These are phyloP conservation scores for Puntigrus tetrazona DNA, from an alignment of 2,113 vertebrate species.

Conservation along the genomic window DNA sequence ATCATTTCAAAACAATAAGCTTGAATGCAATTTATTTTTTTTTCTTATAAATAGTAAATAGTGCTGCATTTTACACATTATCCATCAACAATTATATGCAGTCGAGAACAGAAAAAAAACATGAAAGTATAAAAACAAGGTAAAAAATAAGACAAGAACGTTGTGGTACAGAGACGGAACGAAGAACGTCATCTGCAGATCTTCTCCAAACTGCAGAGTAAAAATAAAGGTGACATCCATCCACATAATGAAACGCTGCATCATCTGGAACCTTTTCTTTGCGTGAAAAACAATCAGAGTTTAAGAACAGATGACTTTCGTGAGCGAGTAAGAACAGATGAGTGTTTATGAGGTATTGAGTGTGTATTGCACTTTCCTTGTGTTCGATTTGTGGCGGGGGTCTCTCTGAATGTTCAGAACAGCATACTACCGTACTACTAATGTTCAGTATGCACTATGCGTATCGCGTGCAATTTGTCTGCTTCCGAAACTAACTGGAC, in stretches of 20 bases:
- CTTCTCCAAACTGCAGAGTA: background rate
- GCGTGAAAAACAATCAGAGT: background rate
- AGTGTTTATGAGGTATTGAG: constrained; percentile 73
- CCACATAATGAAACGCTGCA: background rate
- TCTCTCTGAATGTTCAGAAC: constrained; percentile 19
- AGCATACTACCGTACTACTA: background rate
- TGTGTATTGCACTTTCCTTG: constrained; percentile 81
- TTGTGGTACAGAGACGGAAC: constrained; percentile 50
- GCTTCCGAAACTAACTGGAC: background rate
- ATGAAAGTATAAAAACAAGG: constrained; percentile 60
- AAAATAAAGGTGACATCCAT: background rate
- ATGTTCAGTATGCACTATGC: background rate
- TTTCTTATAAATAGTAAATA: constrained; percentile 86
- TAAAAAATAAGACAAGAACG: constrained; percentile 52
- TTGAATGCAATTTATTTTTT: constrained; percentile 51
- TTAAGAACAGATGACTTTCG: constrained; percentile 6
- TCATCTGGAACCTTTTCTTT: background rate
- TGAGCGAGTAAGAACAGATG: constrained; percentile 6
- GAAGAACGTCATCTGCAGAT: constrained; percentile 12
- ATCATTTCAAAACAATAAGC: background rate
- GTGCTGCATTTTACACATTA: constrained; percentile 79
- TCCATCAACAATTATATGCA: constrained; percentile 69
- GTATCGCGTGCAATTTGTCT: background rate
- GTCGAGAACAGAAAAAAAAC: constrained; percentile 62
- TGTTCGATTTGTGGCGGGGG: constrained; percentile 59